phyloP scores from a whole-genome alignment of 2,888 invertebrate species.

The Cephus runcator region DNA sequence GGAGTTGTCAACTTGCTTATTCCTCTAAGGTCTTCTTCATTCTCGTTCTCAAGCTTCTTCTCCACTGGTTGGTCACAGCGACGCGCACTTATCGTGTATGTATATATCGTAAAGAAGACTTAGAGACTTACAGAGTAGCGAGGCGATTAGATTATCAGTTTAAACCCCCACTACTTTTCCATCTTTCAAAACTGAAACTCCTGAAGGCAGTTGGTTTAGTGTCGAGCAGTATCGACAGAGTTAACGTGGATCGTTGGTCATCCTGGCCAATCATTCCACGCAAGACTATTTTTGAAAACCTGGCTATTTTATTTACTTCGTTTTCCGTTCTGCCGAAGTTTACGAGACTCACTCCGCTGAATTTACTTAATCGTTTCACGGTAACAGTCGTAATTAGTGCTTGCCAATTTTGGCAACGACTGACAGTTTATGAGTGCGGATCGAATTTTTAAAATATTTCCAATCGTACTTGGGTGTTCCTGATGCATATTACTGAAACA shows the following conservation, averaged over 20 bases:
- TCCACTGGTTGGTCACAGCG: conserved; percentile 3
- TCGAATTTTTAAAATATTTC: neutral
- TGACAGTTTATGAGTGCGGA: neutral
- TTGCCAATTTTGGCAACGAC: neutral
- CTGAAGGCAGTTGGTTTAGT: conserved; percentile 48
- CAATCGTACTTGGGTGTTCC: neutral
- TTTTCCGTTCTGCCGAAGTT: neutral
- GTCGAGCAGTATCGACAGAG: conserved; percentile 23
- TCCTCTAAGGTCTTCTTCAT: conserved; percentile 7
- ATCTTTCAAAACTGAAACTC: conserved; percentile 55
- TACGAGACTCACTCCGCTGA: neutral
- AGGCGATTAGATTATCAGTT: conserved; percentile 51
- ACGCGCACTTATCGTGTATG: conserved; percentile 7
- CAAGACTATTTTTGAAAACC: neutral
- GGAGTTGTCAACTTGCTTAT: neutral
- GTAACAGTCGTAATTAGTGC: neutral
- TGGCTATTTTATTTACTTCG: neutral
- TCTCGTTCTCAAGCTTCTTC: neutral
- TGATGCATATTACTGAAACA: neutral
- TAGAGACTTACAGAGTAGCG: conserved; percentile 25
- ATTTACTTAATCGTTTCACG: neutral
- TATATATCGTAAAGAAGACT: conserved; percentile 4
- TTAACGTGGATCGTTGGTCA: conserved; percentile 23
- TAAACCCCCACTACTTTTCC: conserved; percentile 38
- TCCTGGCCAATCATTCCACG: conserved; percentile 6